These are phyloP conservation scores for Acrossocheilus fasciatus DNA, from an alignment of 2,797 vertebrate species.

Conservation along the genomic window DNA sequence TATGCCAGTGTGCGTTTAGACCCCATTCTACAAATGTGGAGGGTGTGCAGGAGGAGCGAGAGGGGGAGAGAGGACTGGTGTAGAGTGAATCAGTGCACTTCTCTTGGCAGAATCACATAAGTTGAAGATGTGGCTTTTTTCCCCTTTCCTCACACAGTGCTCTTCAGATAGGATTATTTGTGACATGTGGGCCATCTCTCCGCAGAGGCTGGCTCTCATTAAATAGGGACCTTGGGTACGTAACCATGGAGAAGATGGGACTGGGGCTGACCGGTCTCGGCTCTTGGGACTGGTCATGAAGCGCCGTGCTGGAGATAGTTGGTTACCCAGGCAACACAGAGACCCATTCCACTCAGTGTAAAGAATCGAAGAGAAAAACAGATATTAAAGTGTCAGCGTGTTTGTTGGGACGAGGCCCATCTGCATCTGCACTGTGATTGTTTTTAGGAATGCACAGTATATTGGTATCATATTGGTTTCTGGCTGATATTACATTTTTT, in stretches of 20 bases:
- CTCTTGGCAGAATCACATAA: conserved; percentile 29
- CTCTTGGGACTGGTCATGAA: conserved; percentile 59
- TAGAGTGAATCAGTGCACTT: conserved; percentile 5
- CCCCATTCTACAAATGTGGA: conserved; percentile 1
- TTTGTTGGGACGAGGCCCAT: conserved; percentile 14
- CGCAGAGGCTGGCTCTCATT: conserved; percentile 60
- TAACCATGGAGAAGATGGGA: conserved; percentile 62
- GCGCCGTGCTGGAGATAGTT: conserved; percentile 48
- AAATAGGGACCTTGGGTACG: conserved; percentile 57
- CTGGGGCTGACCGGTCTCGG: conserved; percentile 60
- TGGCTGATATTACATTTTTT: neutral
- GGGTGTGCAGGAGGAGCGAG: neutral
- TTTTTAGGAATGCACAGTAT: neutral
- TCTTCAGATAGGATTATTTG: conserved; percentile 53
- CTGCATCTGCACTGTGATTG: neutral
- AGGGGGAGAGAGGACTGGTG: neutral
- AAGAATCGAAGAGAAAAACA: conserved; percentile 47
- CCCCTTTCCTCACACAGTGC: conserved; percentile 39
- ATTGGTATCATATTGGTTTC: neutral
- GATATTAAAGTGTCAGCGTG: conserved; percentile 46
- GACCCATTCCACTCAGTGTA: conserved; percentile 30
- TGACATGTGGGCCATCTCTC: conserved; percentile 48
- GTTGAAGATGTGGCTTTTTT: conserved; percentile 40
- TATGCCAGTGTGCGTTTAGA: neutral
- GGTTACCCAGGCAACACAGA: conserved; percentile 63